Evolutionary conservation across 2,888 invertebrate genomes (phyloP), one percentile per base, ranked within the genome.

Genomic region (Thecophora atra): DNA sequence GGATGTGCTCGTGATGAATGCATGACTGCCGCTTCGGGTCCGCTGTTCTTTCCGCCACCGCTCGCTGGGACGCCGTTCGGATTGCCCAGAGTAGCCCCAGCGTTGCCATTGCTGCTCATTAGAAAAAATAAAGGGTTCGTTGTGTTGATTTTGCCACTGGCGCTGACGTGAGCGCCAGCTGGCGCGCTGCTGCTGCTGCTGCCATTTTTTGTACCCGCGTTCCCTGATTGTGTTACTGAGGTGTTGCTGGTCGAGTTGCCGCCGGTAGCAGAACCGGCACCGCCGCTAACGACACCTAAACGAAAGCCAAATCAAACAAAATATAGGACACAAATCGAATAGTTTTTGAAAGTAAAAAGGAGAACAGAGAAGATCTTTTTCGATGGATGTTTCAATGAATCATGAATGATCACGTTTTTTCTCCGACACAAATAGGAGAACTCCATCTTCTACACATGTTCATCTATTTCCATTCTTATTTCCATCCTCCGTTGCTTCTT

Each of bases 111-210:
- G 71, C 78, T 80, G 72, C 81, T 77, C 78, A 81, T 80, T 77
- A 82, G 77, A 77, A 79, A 82, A 78, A 81, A 81, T 77, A 82
- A 77, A 69, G 81, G 81, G 77, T 79, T 81, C 74, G 78, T 75
- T 74, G 75, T 77, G 70, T 77, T 78, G 72, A 79, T 78, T 73
- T 78, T 79, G 67, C 71, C 64, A 42, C 68, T 37, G 52, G 52
- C 56, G 54, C 37, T 44, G 37, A 62, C 65, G 42, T 44, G 21
- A 17, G 11, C 44, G 17, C 68, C 66, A 19, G 21, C 44, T n/a
- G 64, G 28, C 63, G 52, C 7, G 11, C 7, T 37, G 37, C 37
- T 37, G 37, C 37, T 37, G 8, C 30, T 72, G 70, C 44, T 70
- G 72, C 67, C 79, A 77, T 80, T 81, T 75, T 79, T 79, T 75